Evolutionary conservation across 2,797 vertebrate genomes (phyloP).

Genomic region (Pelochelys cantorii): DNA sequence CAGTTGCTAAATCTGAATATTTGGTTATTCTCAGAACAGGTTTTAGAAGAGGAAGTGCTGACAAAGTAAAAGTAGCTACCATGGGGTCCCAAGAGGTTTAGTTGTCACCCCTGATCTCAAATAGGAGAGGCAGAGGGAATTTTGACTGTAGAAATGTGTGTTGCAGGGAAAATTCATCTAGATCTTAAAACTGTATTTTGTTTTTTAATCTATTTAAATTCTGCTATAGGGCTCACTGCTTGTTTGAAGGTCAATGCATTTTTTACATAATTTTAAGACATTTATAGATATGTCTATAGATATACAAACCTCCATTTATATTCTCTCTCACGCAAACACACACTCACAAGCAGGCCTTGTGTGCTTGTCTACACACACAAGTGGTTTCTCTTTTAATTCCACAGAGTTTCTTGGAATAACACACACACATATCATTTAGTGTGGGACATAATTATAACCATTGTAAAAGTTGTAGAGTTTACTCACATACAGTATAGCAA

Average conservation of each 20-base stretch:
- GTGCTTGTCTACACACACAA: neutral
- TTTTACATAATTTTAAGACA: constrained; percentile 20
- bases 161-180: neutral
- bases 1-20: constrained; percentile 77
- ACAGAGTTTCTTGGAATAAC: neutral
- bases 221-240: neutral
- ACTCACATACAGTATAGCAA: neutral
- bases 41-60: constrained; percentile 76
- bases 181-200: neutral
- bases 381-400: neutral
- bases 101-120: constrained; percentile 64
- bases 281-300: neutral
- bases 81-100: constrained; percentile 69
- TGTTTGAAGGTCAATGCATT: neutral
- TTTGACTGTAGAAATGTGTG: neutral
- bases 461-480: neutral
- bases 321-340: neutral
- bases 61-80: constrained; percentile 75
- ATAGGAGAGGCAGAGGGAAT: neutral
- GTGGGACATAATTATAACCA: rapidly evolving
- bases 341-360: neutral
- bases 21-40: constrained; percentile 76
- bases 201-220: neutral
- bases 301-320: too few species aligned
- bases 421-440: rapidly evolving